Percentiles rank a stretch among this genome's conserved stretches.
Evolutionary conservation across 1,140 invertebrate species (phyloP).

Genomic region (Pinna nobilis): DNA sequence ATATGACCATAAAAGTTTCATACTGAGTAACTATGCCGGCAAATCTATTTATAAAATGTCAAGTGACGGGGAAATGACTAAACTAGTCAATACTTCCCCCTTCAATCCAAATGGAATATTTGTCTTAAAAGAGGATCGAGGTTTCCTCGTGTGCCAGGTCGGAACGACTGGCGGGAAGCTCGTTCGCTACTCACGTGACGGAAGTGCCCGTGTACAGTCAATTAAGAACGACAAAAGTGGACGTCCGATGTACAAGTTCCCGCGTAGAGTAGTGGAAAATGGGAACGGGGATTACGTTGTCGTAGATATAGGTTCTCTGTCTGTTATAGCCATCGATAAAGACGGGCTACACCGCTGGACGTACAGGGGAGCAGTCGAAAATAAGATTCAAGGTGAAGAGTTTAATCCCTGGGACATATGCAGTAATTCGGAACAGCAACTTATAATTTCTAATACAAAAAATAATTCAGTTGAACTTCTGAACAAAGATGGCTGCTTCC

Average conservation of each 20-base stretch:
- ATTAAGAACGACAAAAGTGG: slow-evolving; percentile 1
- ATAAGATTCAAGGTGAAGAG: background rate
- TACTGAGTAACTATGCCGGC: slow-evolving; percentile 10
- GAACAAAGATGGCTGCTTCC: background rate
- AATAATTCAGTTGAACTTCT: background rate
- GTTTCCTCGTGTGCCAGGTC: slow-evolving; percentile 10
- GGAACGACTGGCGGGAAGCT: slow-evolving; percentile 17
- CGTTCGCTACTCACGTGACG: slow-evolving; percentile 10
- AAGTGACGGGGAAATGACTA: background rate
- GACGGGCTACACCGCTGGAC: background rate
- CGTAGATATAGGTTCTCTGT: slow-evolving; percentile 4
- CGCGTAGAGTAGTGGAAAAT: slow-evolving; percentile 4
- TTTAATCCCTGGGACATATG: slow-evolving; percentile 18
- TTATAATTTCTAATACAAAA: slow-evolving; percentile 8
- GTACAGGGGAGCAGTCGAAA: slow-evolving; percentile 14
- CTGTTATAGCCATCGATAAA: slow-evolving; percentile 7
- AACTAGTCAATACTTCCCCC: slow-evolving; percentile 16
- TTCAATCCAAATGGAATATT: slow-evolving; percentile 16
- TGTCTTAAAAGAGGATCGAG: slow-evolving; percentile 1
- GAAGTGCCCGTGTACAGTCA: slow-evolving; percentile 1
- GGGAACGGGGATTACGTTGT: slow-evolving; percentile 1
- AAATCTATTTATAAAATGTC: slow-evolving; percentile 6
- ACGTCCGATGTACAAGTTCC: slow-evolving; percentile 14
- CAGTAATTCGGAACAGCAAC: background rate
- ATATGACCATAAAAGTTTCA: slow-evolving; percentile 8